phyloP scores from a whole-genome alignment of 1,140 invertebrate species.

The Potamilus streckersoni region DNA sequence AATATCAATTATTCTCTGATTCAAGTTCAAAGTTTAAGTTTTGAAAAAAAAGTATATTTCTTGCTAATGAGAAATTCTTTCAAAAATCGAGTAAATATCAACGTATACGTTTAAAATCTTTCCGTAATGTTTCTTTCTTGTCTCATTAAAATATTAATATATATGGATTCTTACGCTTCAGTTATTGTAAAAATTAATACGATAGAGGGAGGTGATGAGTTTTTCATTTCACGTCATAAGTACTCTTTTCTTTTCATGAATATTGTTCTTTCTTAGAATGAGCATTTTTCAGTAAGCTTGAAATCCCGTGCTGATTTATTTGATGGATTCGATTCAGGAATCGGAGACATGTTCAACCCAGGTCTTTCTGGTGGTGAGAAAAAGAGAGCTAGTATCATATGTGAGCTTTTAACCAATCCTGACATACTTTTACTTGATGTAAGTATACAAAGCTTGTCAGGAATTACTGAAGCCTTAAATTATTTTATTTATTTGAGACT shows the following conservation, averaged over 20 bases:
- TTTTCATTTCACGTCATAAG: neutral
- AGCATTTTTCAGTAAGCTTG: neutral
- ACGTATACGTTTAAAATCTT: neutral
- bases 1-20: neutral
- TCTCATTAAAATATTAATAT: too few relatives aligned
- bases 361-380: constrained; percentile 89
- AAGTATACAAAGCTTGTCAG: constrained; percentile 67
- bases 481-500: neutral
- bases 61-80: neutral
- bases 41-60: neutral
- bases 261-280: neutral
- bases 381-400: constrained; percentile 88
- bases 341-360: constrained; percentile 83
- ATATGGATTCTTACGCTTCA: too few relatives aligned
- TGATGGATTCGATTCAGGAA: constrained; percentile 70
- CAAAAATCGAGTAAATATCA: neutral
- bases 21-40: neutral
- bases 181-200: neutral
- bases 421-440: constrained; percentile 88
- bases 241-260: neutral
- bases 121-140: too few relatives aligned
- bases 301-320: neutral
- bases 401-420: constrained; percentile 88
- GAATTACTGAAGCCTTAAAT: neutral
- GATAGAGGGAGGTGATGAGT: neutral